Percentiles rank a stretch among this genome's conserved stretches.
These are phyloP conservation scores for Zophobas morio DNA, from an alignment of 1,140 invertebrate genomes.

Conservation along the genomic window DNA sequence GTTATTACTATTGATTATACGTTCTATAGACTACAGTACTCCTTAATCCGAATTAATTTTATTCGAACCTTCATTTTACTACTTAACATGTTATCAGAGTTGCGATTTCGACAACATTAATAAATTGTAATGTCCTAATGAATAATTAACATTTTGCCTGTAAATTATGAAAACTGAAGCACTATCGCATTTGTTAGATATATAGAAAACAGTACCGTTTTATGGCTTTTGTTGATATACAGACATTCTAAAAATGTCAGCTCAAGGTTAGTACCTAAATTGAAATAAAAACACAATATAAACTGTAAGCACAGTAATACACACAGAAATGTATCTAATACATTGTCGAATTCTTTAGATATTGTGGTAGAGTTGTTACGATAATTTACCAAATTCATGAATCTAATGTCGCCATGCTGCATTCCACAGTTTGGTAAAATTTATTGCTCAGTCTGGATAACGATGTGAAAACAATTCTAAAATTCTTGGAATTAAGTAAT, in stretches of 20 bases:
- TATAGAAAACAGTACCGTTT: constrained; percentile 54
- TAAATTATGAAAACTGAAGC: constrained; percentile 32
- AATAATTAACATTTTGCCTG: constrained; percentile 46
- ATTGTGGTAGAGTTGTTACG: constrained; percentile 42
- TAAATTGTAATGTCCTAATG: constrained; percentile 38
- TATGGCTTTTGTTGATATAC: constrained; percentile 46
- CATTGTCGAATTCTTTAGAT: constrained; percentile 48
- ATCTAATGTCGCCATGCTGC: constrained; percentile 38
- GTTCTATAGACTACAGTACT: no score
- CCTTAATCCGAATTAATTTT: no score
- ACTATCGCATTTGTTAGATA: constrained; percentile 38
- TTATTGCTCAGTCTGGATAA: constrained; percentile 20
- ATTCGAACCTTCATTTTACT: background rate
- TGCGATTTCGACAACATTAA: constrained; percentile 27
- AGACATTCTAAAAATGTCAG: constrained; percentile 34
- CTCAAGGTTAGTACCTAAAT: constrained; percentile 45
- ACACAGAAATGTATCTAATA: background rate
- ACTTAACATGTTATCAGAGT: constrained; percentile 19
- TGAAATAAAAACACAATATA: constrained; percentile 40
- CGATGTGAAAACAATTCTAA: constrained; percentile 12
- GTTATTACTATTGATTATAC: no score
- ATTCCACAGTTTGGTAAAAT: constrained; percentile 24
- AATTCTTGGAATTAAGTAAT: background rate
- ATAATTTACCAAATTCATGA: constrained; percentile 35
- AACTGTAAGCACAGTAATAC: background rate